Base-by-base conservation (phyloP, 2,888 invertebrate genomes). In the Phyto melanocephala region DNA sequence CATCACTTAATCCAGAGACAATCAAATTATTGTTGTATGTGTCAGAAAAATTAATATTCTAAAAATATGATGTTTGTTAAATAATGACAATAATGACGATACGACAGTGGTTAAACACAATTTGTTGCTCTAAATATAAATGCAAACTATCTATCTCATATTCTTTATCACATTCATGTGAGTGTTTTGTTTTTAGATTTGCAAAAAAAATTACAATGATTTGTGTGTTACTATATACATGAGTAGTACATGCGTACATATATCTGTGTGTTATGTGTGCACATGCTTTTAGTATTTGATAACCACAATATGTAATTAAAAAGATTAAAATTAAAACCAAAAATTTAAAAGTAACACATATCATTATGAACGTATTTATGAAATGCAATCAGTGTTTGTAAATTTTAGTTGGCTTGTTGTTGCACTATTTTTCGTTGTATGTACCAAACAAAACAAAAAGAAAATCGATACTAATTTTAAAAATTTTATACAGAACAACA, bases 281-380 rank as follows among this genome's bases (percentile, higher is more conserved):
- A 52, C 54, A 28, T 68, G 70, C 67, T 40, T 35, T 60, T 35
- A 54, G 17, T 70, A 63, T 74, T 62, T 52, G 71, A 68, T 67
- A 70, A 79, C 82, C 63, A 75, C 58, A 82, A 71, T 71, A 82
- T 71, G 71, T 79, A 70, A 82, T 76, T 75, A 79, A 79, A 75
- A 79, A 37, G 17, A 79, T 76, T 40, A 67, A 67, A 60, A 75
- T 58, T 24, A 71, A 78, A 71, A 79, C 40, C 70, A 58, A 56
- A 20, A 67, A 47, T 24, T 56, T 71, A 6, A 58, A 52, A 45
- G 75, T 58, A 82, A 79, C 65, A 79, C 71, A 82, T 82, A 71
- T 71, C 71, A 68, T 71, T 71, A 65, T 17, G 52, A 50, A 50
- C 24, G 8, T 28, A 20, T 62, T 40, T 62, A 47, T 15, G 47